phyloP scores from a whole-genome alignment of 1,140 invertebrate species.

The Cataglyphis hispanica region DNA sequence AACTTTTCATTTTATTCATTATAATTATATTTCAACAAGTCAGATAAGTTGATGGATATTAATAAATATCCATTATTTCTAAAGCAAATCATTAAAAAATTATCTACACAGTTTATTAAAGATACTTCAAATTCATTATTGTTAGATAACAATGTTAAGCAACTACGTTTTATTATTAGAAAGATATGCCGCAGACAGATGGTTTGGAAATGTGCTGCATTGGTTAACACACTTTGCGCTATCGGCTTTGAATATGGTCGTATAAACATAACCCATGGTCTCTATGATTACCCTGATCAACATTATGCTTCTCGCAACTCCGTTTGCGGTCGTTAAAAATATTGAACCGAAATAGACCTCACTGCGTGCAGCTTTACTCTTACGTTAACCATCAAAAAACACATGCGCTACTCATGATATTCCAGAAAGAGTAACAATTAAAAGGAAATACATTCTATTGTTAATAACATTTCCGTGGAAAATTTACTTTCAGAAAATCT shows the following conservation, averaged over 20 bases:
- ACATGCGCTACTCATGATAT: background rate
- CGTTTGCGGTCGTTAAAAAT: conserved; percentile 41
- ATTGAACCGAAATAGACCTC: conserved; percentile 58
- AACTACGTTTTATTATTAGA: background rate
- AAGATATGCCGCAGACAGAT: background rate
- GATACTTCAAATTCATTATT: background rate
- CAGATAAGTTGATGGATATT: background rate
- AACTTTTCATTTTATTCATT: background rate
- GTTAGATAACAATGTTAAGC: background rate
- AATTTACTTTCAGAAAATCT: background rate
- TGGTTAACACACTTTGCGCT: conserved; percentile 1
- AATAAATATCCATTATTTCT: background rate
- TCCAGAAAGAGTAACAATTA: background rate
- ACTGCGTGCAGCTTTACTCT: conserved; percentile 25
- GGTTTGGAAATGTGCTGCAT: conserved; percentile 1
- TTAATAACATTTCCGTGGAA: background rate
- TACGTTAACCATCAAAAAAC: background rate
- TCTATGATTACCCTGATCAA: conserved; percentile 19
- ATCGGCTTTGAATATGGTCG: conserved; percentile 20
- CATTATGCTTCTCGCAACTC: conserved; percentile 37
- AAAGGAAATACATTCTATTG: background rate
- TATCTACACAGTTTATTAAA: background rate
- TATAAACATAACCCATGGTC: conserved; percentile 36
- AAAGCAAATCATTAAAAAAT: background rate
- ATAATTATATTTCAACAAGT: conserved; percentile 1